Conservation (phyloP, 2,888 invertebrate genomes). For the Catocala nupta region DNA sequence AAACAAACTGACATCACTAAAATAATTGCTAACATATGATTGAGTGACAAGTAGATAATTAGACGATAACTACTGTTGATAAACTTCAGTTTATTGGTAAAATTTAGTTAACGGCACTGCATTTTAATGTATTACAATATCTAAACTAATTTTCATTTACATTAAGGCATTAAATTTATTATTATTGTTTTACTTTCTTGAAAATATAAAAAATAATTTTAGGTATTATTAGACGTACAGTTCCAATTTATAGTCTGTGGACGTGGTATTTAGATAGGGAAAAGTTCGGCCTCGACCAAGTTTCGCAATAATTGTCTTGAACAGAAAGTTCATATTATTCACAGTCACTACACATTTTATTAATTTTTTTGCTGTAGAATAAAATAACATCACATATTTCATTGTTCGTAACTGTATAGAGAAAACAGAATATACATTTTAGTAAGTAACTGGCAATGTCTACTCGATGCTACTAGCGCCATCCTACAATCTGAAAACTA, state of each 20-base stretch:
- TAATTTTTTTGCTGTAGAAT: too few relatives aligned
- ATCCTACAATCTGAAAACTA: too few relatives aligned
- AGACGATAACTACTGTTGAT: constrained; percentile 44
- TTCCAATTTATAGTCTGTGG: constrained; percentile 38
- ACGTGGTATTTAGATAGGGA: constrained; percentile 33
- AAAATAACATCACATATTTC: too few relatives aligned
- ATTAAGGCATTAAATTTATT: constrained; percentile 2
- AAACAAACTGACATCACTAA: constrained; percentile 84
- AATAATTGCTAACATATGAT: constrained; percentile 81
- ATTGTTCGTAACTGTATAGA: background rate
- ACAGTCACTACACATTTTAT: too few relatives aligned
- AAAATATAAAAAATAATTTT: constrained; percentile 11
- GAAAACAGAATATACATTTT: too few relatives aligned
- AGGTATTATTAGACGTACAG: constrained; percentile 18
- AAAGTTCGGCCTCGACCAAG: constrained; percentile 30
- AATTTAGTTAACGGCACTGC: constrained; percentile 9
- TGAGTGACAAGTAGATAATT: constrained; percentile 79
- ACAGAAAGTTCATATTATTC: background rate
- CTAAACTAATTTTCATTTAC: background rate
- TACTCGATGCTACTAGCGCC: background rate
- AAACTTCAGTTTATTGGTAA: constrained; percentile 17
- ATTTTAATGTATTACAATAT: background rate
- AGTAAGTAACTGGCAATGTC: constrained; percentile 1
- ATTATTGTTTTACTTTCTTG: constrained; percentile 23
- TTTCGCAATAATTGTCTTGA: constrained; percentile 18